Evolutionary conservation across 2,113 vertebrate species (phyloP), one percentile per base, ranked within the genome.

Genomic region (Irena cyanogastra): DNA sequence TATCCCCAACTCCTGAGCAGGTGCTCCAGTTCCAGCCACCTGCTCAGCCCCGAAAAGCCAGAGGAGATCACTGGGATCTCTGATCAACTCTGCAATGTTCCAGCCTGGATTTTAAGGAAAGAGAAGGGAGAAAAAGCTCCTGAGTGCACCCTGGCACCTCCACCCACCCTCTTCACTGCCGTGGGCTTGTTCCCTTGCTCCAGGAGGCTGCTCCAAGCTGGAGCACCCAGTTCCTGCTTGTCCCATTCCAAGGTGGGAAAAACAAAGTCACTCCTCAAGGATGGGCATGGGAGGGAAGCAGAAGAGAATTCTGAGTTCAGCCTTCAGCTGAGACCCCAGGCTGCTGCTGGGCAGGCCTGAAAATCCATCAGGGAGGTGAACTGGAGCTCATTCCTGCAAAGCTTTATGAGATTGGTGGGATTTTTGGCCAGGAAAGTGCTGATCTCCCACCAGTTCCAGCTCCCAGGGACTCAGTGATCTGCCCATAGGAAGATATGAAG

Each of bases 21-120:
- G 52, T 47, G 61, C 64, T 82, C 41, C 69, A 70, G 44, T 17
- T 21, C 35, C 70, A 37, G n/a, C 42, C 53, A 31, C 57, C 59
- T 0, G 2, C 78, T 35, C 44, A 24, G 69, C 30, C 59, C 45
- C 7, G 11, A 10, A 33, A 35, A 44, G 6, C 63, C 0, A 0
- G 24, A 22, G 37, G 68, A 83, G 47, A 47, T 30, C 30, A 1
- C 8, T 4, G 57, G 26, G 49, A 37, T 50, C 39, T 64, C 39
- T 50, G 42, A 39, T 5, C 37, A 74, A 50, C 8, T 57, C 47
- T 28, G 33, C 2, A 3, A 30, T 10, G n/a, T 26, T 28, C 19
- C 59, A 57, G 26, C 20, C 17, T 24, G 54, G 21, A 7, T 9
- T 89, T 57, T 80, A 70, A 18, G 50, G 59, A 5, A 44, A 83